phyloP scores from a whole-genome alignment of 1,140 invertebrate genomes.

The Drosophila rhopaloa region DNA sequence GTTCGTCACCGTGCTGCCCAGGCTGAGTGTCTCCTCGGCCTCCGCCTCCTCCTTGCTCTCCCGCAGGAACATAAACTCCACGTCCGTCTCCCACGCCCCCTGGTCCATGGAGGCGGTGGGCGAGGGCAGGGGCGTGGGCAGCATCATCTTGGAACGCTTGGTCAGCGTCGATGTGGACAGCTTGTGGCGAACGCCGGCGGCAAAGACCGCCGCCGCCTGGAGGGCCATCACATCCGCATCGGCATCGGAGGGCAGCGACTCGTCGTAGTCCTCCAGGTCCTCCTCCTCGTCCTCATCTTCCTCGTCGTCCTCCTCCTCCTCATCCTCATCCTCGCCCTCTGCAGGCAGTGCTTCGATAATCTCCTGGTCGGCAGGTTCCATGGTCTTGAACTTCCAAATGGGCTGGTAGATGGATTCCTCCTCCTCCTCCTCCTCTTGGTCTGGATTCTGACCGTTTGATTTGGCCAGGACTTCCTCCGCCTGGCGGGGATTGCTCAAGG shows the following conservation, averaged over 20 bases:
- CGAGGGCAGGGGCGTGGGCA: conserved; percentile 63
- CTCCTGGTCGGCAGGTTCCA: conserved; percentile 53
- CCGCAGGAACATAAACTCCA: conserved; percentile 78
- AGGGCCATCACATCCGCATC: conserved; percentile 43
- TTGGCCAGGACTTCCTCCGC: not conserved
- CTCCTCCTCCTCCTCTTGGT: conserved; percentile 28
- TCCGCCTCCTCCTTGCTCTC: conserved; percentile 15
- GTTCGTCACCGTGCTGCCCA: conserved; percentile 78
- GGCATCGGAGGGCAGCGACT: conserved; percentile 38
- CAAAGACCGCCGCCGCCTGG: conserved; percentile 62
- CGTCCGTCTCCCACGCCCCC: conserved; percentile 80
- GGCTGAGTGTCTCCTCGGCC: conserved; percentile 44
- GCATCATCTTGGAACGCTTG: conserved; percentile 45
- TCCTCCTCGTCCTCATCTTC: conserved; percentile 38
- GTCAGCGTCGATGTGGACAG: conserved; percentile 45
- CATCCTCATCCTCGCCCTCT: conserved; percentile 25
- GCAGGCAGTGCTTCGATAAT: not conserved
- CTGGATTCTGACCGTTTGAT: not conserved
- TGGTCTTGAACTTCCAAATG: conserved; percentile 81
- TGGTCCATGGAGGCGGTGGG: conserved; percentile 77
- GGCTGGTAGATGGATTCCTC: conserved; percentile 83
- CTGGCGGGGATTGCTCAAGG: conserved; percentile 45
- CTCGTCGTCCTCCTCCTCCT: conserved; percentile 57
- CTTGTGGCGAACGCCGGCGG: conserved; percentile 62
- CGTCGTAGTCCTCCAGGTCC: conserved; percentile 33